Evolutionary conservation across 2,113 vertebrate species (phyloP), one percentile per base, ranked within the genome.

Genomic region (Camelus dromedarius): DNA sequence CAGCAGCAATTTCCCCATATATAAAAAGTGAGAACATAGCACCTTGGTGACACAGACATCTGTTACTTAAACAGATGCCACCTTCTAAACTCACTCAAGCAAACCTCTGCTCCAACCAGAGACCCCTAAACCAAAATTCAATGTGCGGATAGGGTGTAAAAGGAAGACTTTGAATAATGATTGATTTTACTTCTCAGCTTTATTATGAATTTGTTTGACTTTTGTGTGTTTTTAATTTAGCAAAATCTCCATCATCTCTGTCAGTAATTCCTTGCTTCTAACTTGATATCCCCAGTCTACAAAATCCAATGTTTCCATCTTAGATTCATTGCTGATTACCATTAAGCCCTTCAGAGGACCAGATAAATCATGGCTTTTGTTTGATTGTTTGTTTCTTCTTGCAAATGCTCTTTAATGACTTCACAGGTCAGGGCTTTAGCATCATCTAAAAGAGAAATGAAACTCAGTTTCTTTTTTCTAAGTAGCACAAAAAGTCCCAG

Each of bases 1-100:
- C 97, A 98, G 96, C 97, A 98, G 98, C 96, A 97, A 98, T 98
- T 98, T 98, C 96, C 96, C 91, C 92, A 95, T 96, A 88, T 98
- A 99, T 98, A 98, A 99, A 99, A 98, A 98, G 97, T 98, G 94
- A 98, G 98, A 99, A 98, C 98, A 99, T 98, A 98, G 98, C 97
- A 99, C 98, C 98, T 99, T 60, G 86, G 99, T 98, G 98, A 98
- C 98, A 98, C 84, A 97, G 98, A 98, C 98, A 99, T 98, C 99
- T 99, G 99, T 97, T 99, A 98, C 98, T 98, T 98, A 98, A 98
- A 98, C 98, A 98, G 98, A 98, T 98, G 98, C 97, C 97, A 98
- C 98, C 97, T 83, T 91, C 98, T 95, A 97, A 98, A 98, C 89
- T 90, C 98, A 98, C 87, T 98, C 97, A 98, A 98, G 98, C 98